Evolutionary conservation across 2,888 invertebrate genomes (phyloP).

Genomic region (Dasysyrphus tricinctus): DNA sequence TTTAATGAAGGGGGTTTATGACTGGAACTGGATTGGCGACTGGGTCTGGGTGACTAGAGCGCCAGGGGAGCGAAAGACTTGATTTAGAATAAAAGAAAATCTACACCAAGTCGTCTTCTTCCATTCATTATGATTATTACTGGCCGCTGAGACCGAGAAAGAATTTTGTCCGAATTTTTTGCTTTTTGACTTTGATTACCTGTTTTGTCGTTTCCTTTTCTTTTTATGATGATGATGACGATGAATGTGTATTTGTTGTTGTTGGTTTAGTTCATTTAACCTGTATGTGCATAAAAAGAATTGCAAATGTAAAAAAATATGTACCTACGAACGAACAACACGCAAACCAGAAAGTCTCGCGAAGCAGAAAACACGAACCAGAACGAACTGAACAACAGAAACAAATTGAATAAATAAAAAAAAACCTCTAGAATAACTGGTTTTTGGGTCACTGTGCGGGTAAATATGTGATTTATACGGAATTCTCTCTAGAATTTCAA

Average conservation of each 20-base stretch:
- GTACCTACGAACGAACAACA: constrained; percentile 33
- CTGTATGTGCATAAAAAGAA: constrained; percentile 35
- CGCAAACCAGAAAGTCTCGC: constrained; percentile 56
- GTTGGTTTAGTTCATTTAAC: constrained; percentile 17
- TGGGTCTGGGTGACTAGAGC: background rate
- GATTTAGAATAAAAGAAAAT: constrained; percentile 10
- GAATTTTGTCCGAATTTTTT: constrained; percentile 45
- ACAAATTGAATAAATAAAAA: background rate
- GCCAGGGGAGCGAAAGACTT: background rate
- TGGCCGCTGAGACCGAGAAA: background rate
- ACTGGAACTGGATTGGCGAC: background rate
- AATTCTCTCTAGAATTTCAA: constrained; percentile 47
- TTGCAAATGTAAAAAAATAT: constrained; percentile 30
- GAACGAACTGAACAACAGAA: constrained; percentile 5
- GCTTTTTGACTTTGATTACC: constrained; percentile 48
- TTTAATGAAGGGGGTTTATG: background rate
- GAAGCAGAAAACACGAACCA: constrained; percentile 26
- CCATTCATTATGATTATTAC: constrained; percentile 23
- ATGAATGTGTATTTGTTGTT: constrained; percentile 30
- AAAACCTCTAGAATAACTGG: constrained; percentile 72
- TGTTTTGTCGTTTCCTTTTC: constrained; percentile 49
- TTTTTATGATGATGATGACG: constrained; percentile 47
- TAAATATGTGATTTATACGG: constrained; percentile 64
- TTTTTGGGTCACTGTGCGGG: constrained; percentile 74
- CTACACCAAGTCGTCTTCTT: constrained; percentile 13